Conservation (phyloP, 1,140 invertebrate species). For the Drosophila oshimai region DNA sequence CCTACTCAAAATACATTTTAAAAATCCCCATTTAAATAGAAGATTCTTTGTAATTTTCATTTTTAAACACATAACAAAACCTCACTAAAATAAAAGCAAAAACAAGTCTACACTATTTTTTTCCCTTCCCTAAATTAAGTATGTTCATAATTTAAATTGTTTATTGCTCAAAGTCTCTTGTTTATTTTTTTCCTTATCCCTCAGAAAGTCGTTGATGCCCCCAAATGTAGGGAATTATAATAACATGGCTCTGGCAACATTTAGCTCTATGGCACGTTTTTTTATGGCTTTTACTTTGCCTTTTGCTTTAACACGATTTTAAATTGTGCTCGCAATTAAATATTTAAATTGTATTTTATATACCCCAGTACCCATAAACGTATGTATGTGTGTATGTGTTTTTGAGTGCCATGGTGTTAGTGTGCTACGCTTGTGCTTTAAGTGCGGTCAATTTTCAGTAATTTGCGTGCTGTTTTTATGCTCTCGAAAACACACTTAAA, state of each 20-base stretch:
- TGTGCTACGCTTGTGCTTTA: slow-evolving; percentile 36
- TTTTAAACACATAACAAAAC: too few species aligned
- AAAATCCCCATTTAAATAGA: too few species aligned
- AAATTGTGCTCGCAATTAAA: slow-evolving; percentile 67
- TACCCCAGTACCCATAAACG: not conserved
- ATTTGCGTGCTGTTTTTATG: slow-evolving; percentile 70
- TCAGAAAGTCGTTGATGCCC: not conserved
- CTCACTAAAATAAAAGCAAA: too few species aligned
- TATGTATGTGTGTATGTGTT: not conserved
- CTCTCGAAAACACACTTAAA: slow-evolving; percentile 48
- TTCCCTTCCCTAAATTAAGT: too few species aligned
- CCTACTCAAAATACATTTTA: too few species aligned
- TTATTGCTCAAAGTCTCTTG: too few species aligned
- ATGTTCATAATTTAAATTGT: too few species aligned
- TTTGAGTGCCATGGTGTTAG: slow-evolving; percentile 15
- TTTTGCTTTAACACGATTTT: slow-evolving; percentile 43
- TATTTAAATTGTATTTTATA: slow-evolving; percentile 70
- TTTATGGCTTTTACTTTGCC: slow-evolving; percentile 46
- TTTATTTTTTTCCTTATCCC: too few species aligned
- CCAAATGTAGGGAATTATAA: slow-evolving; percentile 8
- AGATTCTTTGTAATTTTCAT: too few species aligned
- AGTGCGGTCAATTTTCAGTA: slow-evolving; percentile 73
- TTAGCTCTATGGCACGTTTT: slow-evolving; percentile 32
- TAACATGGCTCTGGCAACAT: slow-evolving; percentile 27
- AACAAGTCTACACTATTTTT: too few species aligned